These are phyloP conservation scores for Drosophila anomelani DNA, from an alignment of 2,888 invertebrate genomes.

Conservation along the genomic window DNA sequence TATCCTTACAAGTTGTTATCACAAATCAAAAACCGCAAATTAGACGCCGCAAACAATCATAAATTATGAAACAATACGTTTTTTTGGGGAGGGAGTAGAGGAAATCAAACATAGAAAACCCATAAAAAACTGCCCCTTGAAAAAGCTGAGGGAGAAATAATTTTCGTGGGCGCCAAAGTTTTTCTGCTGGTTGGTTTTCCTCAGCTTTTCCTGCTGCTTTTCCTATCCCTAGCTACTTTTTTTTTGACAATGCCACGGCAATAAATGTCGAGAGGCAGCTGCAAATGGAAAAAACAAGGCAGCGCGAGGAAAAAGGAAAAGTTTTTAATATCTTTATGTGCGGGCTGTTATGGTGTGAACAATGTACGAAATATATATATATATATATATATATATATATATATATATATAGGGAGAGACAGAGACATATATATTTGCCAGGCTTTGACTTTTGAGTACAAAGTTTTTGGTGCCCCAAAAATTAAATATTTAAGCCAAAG, in stretches of 20 bases:
- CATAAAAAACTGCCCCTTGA: conserved; percentile 66
- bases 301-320: conserved; percentile 49
- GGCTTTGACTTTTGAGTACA: conserved; percentile 52
- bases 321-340: conserved; percentile 77
- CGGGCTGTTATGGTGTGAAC: conserved; percentile 50
- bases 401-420: not conserved
- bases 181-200: conserved; percentile 46
- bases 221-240: conserved; percentile 21
- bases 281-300: conserved; percentile 59
- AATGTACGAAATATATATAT: conserved; percentile 10
- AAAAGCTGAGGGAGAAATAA: conserved; percentile 51
- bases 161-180: conserved; percentile 47
- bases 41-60: conserved; percentile 46
- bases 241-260: conserved; percentile 63
- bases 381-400: conserved; percentile 1
- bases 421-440: conserved; percentile 35
- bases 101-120: conserved; percentile 54
- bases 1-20: conserved; percentile 46
- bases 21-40: conserved; percentile 48
- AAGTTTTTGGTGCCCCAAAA: conserved; percentile 62
- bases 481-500: conserved; percentile 73
- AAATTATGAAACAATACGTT: conserved; percentile 54
- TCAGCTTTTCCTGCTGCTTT: conserved; percentile 1
- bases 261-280: conserved; percentile 75
- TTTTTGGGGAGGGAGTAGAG: conserved; percentile 3